Evolutionary conservation across 1,140 invertebrate species (phyloP).

Genomic region (Cydia amplana): DNA sequence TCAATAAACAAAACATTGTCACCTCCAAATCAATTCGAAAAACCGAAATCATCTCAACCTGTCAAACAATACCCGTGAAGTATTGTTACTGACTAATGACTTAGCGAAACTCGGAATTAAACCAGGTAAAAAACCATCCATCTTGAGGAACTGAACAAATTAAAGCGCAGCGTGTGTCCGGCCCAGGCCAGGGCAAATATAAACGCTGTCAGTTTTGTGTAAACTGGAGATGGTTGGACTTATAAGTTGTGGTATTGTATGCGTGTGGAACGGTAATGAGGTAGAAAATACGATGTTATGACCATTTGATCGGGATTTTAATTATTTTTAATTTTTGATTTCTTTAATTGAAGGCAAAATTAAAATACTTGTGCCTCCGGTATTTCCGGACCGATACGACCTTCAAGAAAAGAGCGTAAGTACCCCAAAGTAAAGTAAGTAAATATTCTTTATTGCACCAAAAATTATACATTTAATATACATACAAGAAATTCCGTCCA

Average conservation of each 20-base stretch:
- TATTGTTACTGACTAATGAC: conserved; percentile 51
- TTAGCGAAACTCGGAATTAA: conserved; percentile 75
- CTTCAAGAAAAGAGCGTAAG: too few species aligned
- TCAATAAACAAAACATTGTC: conserved; percentile 6
- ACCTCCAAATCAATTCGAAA: conserved; percentile 7
- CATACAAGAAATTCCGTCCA: too few species aligned
- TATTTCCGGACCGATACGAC: too few species aligned
- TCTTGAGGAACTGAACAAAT: conserved; percentile 74
- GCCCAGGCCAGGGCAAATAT: conserved; percentile 75
- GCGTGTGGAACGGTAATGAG: background rate
- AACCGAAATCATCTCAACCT: conserved; percentile 2
- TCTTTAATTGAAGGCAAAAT: too few species aligned
- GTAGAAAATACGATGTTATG: background rate
- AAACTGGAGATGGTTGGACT: conserved; percentile 57
- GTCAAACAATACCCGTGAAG: conserved; percentile 42
- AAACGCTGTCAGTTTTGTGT: conserved; percentile 77
- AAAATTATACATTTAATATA: too few species aligned
- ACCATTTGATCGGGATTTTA: background rate
- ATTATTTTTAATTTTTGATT: background rate
- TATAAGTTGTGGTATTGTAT: conserved; percentile 54
- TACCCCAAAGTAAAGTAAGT: too few species aligned
- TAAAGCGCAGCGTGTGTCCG: conserved; percentile 73
- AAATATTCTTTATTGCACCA: too few species aligned
- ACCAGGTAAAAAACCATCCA: conserved; percentile 72
- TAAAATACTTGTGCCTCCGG: too few species aligned